These are phyloP conservation scores for Zaprionus africanus DNA, from an alignment of 1,140 invertebrate species.

Conservation along the genomic window DNA sequence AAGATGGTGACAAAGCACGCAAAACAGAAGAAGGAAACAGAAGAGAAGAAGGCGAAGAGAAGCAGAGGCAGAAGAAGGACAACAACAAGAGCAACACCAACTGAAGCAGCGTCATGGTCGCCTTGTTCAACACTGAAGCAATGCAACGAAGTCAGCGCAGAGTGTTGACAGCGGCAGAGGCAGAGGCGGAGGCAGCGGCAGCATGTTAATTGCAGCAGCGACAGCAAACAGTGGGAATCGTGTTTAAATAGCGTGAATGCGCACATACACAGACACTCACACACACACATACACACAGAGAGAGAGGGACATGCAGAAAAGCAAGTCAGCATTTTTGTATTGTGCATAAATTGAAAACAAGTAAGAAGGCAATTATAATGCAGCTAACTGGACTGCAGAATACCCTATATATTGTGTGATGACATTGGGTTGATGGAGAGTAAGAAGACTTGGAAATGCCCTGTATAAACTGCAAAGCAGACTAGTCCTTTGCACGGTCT, in stretches of 20 bases:
- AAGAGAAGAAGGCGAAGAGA: not conserved
- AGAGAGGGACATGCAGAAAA: conserved; percentile 12
- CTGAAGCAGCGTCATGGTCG: conserved; percentile 19
- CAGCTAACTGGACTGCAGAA: not conserved
- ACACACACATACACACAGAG: conserved; percentile 13
- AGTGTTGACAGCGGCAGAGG: conserved; percentile 54
- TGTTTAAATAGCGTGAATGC: conserved; percentile 77
- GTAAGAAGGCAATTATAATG: conserved; percentile 22
- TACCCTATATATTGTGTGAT: conserved; percentile 10
- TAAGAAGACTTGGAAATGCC: no score
- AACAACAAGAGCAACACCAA: conserved; percentile 15
- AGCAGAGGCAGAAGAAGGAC: conserved; percentile 21
- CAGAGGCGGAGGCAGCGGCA: conserved; percentile 58
- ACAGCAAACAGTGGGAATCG: conserved; percentile 69
- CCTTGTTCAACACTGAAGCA: conserved; percentile 17
- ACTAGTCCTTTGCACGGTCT: no score
- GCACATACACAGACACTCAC: conserved; percentile 30
- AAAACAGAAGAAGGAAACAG: conserved; percentile 43
- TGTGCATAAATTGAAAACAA: conserved; percentile 68
- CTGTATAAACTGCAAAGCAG: no score
- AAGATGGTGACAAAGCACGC: conserved; percentile 76
- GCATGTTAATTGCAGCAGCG: conserved; percentile 76
- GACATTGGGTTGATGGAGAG: not conserved
- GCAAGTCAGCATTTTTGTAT: conserved; percentile 40
- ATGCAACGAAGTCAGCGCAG: conserved; percentile 36